Percentiles rank a stretch among this genome's conserved stretches.
phyloP scores from a whole-genome alignment of 2,797 vertebrate species.

The Micromesistius poutassou region DNA sequence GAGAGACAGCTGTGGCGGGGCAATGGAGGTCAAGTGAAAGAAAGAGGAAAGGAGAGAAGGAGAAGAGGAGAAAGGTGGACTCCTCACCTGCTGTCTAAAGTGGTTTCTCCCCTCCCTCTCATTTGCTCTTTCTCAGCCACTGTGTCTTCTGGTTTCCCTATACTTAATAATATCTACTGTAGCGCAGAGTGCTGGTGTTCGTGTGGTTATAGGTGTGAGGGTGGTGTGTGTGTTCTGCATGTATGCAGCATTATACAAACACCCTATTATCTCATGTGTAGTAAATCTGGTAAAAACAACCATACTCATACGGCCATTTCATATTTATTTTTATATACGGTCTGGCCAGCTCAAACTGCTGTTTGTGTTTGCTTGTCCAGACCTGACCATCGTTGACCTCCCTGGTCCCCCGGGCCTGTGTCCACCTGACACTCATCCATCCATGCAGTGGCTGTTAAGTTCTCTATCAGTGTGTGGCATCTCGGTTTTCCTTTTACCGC shows the following conservation, averaged over 20 bases:
- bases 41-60: slow-evolving; percentile 11
- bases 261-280: neutral
- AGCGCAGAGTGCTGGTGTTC: slow-evolving; percentile 5
- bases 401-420: too few relatives aligned
- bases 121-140: slow-evolving; percentile 22
- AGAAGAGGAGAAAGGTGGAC: slow-evolving; percentile 26
- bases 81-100: slow-evolving; percentile 40
- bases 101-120: slow-evolving; percentile 13
- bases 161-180: neutral
- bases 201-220: slow-evolving; percentile 5
- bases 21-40: slow-evolving; percentile 17
- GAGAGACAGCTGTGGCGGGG: too few relatives aligned
- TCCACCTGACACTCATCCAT: too few relatives aligned
- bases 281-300: slow-evolving; percentile 14
- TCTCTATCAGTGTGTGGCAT: too few relatives aligned
- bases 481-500: too few relatives aligned
- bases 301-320: slow-evolving; percentile 9
- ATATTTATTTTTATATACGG: slow-evolving; percentile 1
- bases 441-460: too few relatives aligned
- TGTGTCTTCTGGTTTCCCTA: neutral
- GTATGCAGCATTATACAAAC: neutral
- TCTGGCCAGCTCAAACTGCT: slow-evolving; percentile 12
- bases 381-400: slow-evolving; percentile 18
- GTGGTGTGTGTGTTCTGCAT: slow-evolving; percentile 5
- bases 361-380: slow-evolving; percentile 21